Conservation (phyloP, 2,888 invertebrate species). For the Troglohyphantes excavatus region DNA sequence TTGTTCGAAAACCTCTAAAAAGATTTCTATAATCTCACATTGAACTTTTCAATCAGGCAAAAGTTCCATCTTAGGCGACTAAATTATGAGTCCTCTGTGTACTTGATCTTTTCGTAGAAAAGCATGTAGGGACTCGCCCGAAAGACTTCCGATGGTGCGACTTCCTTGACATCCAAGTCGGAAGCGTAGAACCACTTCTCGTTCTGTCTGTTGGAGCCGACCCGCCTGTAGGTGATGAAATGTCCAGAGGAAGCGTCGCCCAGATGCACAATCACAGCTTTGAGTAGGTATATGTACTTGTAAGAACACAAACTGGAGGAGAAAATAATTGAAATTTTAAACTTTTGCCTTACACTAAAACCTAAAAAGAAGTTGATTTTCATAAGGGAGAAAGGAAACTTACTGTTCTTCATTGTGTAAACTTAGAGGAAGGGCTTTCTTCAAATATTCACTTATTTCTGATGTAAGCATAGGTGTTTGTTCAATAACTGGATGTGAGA, state of each 20-base stretch:
- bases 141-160: slow-evolving; percentile 90
- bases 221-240: slow-evolving; percentile 94
- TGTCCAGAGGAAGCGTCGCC: slow-evolving; percentile 96
- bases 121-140: slow-evolving; percentile 94
- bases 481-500: not conserved
- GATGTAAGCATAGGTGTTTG: not conserved
- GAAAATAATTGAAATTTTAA: not conserved
- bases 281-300: slow-evolving; percentile 88
- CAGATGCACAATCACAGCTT: slow-evolving; percentile 94
- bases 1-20: not conserved
- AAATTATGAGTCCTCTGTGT: not conserved
- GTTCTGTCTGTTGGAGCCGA: slow-evolving; percentile 82
- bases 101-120: slow-evolving; percentile 88
- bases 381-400: no score
- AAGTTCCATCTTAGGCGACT: no score
- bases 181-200: slow-evolving; percentile 93
- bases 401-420: slow-evolving; percentile 27
- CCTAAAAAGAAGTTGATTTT: no score
- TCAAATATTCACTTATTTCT: slow-evolving; percentile 24
- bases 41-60: not conserved
- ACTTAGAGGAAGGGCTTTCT: slow-evolving; percentile 23
- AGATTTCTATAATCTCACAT: not conserved
- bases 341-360: no score
- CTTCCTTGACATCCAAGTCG: slow-evolving; percentile 91
- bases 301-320: slow-evolving; percentile 42